These are phyloP conservation scores for Saccostrea glomerata DNA, from an alignment of 1,140 invertebrate genomes.

Conservation along the genomic window DNA sequence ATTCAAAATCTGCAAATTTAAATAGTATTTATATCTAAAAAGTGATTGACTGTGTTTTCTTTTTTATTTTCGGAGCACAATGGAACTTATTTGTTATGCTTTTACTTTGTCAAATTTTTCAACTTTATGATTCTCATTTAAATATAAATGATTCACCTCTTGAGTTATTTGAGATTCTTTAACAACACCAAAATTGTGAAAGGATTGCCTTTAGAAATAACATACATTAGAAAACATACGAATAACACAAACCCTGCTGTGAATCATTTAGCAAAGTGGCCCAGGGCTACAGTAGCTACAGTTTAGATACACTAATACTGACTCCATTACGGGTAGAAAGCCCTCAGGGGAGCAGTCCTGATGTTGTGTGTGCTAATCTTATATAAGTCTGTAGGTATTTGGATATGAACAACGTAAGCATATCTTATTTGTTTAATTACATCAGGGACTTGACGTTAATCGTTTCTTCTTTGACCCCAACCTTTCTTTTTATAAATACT, in stretches of 20 bases:
- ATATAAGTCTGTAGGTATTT: not conserved
- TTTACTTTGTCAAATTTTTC: too few relatives aligned
- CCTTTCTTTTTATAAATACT: not conserved
- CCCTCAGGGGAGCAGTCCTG: not conserved
- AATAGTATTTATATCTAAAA: too few relatives aligned
- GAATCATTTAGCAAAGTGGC: not conserved
- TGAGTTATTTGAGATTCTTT: not conserved
- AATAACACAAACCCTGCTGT: not conserved
- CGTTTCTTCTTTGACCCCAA: not conserved
- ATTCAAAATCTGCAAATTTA: too few relatives aligned
- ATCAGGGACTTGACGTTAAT: not conserved
- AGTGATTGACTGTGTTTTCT: too few relatives aligned
- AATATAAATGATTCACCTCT: not conserved
- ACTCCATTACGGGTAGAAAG: not conserved
- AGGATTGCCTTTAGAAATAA: not conserved
- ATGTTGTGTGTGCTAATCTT: not conserved
- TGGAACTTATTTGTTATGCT: too few relatives aligned
- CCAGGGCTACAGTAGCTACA: not conserved
- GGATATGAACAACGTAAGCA: not conserved
- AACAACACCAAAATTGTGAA: not conserved
- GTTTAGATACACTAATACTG: constrained; percentile 12
- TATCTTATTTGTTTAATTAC: constrained; percentile 36
- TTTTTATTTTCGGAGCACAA: too few relatives aligned
- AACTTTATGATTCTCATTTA: not conserved
- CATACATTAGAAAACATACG: not conserved